Conservation (phyloP, 2,797 vertebrate genomes). For the Liparis tanakae region DNA sequence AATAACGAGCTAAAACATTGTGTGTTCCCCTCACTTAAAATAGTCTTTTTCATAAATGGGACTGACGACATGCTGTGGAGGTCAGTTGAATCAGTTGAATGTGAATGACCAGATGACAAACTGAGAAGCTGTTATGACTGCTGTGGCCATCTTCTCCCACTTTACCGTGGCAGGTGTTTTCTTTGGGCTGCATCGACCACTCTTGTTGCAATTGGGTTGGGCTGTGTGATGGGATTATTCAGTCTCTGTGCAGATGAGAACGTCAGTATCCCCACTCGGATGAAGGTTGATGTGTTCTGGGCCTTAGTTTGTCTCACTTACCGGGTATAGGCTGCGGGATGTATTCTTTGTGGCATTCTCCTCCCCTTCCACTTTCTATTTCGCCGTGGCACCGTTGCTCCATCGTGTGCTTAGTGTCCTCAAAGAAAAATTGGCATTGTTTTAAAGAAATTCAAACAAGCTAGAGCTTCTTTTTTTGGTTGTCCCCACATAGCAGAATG, state of each 20-base stretch:
- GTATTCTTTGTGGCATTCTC: not conserved
- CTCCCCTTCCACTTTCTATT: not conserved
- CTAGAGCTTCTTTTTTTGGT: not conserved
- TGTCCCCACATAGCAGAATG: not conserved
- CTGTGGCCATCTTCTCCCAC: too few relatives aligned
- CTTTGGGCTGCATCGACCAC: not conserved
- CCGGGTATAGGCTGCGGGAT: too few relatives aligned
- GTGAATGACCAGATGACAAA: not conserved
- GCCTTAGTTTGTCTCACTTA: not conserved
- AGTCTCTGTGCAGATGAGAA: not conserved
- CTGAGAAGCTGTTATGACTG: too few relatives aligned
- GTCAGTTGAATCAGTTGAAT: not conserved
- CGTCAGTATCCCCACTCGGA: not conserved
- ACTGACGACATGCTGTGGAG: constrained; percentile 1
- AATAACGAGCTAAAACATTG: constrained; percentile 48
- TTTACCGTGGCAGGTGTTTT: not conserved
- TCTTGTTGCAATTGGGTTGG: not conserved
- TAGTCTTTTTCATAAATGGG: constrained; percentile 18
- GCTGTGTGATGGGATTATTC: not conserved
- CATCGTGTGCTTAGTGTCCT: too few relatives aligned
- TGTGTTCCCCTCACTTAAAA: constrained; percentile 21
- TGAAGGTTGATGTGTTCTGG: not conserved
- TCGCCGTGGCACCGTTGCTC: not conserved
- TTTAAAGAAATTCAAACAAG: not conserved
- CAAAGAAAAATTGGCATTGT: not conserved